Base-by-base conservation (phyloP, 2,113 vertebrate genomes). In the Micronycteris hirsuta region DNA sequence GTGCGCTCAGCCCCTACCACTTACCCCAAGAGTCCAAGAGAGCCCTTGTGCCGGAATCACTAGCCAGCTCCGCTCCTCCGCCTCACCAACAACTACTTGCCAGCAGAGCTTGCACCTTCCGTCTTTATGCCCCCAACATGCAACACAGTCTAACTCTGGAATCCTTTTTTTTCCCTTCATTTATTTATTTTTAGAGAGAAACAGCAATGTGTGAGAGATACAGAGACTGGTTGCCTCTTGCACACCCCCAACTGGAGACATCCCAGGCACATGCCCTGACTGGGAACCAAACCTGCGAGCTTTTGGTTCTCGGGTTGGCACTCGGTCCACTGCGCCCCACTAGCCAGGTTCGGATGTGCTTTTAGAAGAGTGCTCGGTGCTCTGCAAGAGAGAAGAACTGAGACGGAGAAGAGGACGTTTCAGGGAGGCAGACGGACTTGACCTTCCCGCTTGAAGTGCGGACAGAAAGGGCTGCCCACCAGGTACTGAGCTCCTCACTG, bases 21-120 rank as follows among this genome's bases (percentile, higher is more conserved):
- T 28, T 4, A 17, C 38, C n/a, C 47, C 19, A 2, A 15, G 0
- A 7, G 49, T 10, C 26, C 70, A 81, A 13, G 5, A 1, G 8
- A 1, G 0, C 36, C 47, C 33, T 71, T 12, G 16, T 24, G 33
- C 33, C 41, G 5, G n/a, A 33, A 41, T 58, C 31, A 10, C 41
- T 56, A 14, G 31, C 26, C n/a, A 71, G 58, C 26, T 36, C 41
- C 28, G 28, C n/a, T 45, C 12, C 20, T 13, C 31, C 28, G 20
- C 6, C 45, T 20, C 9, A 1, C 65, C 36, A 31, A 47, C 43
- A 92, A 58, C 82, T 74, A 81, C 49, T 33, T 24, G 13, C 73
- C 26, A 67, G 36, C 56, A 74, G 47, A 81, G 73, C 49, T 70
- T 26, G 8, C 4, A 36, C n/a, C 24, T 49, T 36, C 22, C 78